phyloP scores from a whole-genome alignment of 2,113 vertebrate genomes.

The Perccottus glenii region DNA sequence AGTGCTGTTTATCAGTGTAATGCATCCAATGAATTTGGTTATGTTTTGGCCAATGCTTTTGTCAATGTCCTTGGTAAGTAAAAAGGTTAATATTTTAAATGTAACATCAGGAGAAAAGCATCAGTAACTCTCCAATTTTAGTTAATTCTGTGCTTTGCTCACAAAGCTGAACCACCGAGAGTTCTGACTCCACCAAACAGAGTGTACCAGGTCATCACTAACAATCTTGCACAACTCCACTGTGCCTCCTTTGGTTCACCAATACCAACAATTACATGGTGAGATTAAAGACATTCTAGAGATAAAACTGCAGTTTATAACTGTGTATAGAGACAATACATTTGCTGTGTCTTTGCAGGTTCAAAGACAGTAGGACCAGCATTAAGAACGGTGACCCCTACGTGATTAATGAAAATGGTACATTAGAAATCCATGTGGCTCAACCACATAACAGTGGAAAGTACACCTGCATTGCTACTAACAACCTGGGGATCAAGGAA shows the following conservation, averaged over 20 bases:
- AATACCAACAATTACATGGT: slow-evolving; percentile 92
- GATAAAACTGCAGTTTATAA: neutral
- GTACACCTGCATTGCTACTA: slow-evolving; percentile 92
- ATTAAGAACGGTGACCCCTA: slow-evolving; percentile 83
- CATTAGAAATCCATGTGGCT: slow-evolving; percentile 89
- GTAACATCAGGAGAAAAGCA: too few species aligned
- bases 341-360: slow-evolving; percentile 76
- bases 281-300: slow-evolving; percentile 32
- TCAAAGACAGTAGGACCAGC: slow-evolving; percentile 88
- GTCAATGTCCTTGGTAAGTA: slow-evolving; percentile 93
- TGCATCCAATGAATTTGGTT: slow-evolving; percentile 94
- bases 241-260: slow-evolving; percentile 94
- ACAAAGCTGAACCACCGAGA: slow-evolving; percentile 90
- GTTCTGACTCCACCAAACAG: slow-evolving; percentile 86
- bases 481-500: slow-evolving; percentile 88
- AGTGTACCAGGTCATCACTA: slow-evolving; percentile 89
- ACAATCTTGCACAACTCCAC: slow-evolving; percentile 85
- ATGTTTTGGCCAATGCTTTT: slow-evolving; percentile 93
- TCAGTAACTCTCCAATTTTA: too few species aligned
- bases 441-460: slow-evolving; percentile 86
- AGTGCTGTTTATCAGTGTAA: slow-evolving; percentile 97
- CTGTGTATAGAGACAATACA: too few species aligned
- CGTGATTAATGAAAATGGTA: slow-evolving; percentile 89
- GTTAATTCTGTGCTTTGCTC: slow-evolving; percentile 2
- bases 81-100: neutral